Percentiles rank a stretch among this genome's conserved stretches.
phyloP scores from a whole-genome alignment of 2,888 invertebrate genomes.

The Lasioglossum malachurum region DNA sequence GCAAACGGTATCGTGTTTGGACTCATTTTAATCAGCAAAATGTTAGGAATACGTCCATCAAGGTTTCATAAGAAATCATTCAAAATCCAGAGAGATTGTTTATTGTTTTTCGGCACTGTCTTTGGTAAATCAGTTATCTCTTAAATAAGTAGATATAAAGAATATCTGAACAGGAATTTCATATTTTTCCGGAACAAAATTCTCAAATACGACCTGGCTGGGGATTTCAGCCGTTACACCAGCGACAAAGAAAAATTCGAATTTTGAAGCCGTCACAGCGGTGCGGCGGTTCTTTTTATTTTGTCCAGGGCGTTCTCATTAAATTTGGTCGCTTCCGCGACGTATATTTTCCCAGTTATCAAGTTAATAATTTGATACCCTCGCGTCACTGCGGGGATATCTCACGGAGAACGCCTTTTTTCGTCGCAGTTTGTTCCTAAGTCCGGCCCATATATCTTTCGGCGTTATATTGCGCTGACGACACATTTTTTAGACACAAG shows the following conservation, averaged over 20 bases:
- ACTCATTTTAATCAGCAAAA: neutral
- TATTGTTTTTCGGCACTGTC: neutral
- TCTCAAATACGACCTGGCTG: neutral
- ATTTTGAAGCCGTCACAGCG: neutral
- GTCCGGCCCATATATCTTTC: neutral
- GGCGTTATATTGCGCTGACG: neutral
- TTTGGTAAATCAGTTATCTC: neutral
- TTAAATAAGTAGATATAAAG: neutral
- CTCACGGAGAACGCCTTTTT: neutral
- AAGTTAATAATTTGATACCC: constrained; percentile 5
- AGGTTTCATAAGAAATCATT: neutral
- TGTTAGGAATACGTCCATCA: neutral
- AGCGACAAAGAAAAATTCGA: neutral
- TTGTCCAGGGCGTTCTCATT: neutral
- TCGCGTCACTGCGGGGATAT: neutral
- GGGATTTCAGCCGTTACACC: neutral
- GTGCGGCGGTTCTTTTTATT: neutral
- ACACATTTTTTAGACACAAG: neutral
- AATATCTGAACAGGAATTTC: neutral
- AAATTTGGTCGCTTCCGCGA: neutral
- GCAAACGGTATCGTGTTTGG: neutral
- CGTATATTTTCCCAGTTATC: neutral
- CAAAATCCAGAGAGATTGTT: neutral
- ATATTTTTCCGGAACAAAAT: neutral
- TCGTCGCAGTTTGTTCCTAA: constrained; percentile 1